Percentiles rank a stretch among this genome's conserved stretches.
Evolutionary conservation across 2,113 vertebrate genomes (phyloP).

Genomic region (Phaetusa simplex): DNA sequence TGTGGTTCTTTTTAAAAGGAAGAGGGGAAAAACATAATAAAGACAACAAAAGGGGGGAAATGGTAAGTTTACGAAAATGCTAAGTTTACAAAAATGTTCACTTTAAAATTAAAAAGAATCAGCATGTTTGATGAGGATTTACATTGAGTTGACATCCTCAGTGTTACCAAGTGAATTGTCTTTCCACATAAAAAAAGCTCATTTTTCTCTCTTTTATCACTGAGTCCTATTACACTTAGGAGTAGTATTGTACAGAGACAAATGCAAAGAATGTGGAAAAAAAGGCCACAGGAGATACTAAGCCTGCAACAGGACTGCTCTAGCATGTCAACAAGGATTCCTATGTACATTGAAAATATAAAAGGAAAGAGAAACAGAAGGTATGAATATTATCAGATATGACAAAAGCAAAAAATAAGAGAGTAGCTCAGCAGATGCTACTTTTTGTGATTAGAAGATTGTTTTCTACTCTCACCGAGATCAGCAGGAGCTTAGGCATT

Average conservation of each 20-base stretch:
- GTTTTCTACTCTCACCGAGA: neutral
- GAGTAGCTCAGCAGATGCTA: constrained; percentile 9
- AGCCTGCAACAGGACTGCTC: constrained; percentile 67
- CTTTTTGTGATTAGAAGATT: neutral
- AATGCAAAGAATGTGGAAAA: constrained; percentile 34
- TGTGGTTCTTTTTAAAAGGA: constrained; percentile 7
- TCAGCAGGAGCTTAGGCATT: constrained; percentile 54
- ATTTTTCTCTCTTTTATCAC: neutral
- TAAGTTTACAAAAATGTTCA: neutral
- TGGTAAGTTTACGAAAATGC: neutral
- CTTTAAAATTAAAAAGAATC: neutral
- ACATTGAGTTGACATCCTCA: neutral
- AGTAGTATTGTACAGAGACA: constrained; percentile 14
- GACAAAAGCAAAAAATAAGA: neutral
- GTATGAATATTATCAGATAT: neutral
- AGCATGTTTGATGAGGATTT: neutral
- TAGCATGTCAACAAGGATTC: constrained; percentile 57
- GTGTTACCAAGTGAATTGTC: neutral
- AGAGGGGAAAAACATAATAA: neutral
- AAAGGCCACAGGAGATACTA: constrained; percentile 65
- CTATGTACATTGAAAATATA: constrained; percentile 32
- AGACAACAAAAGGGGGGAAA: neutral
- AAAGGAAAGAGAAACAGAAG: constrained; percentile 25
- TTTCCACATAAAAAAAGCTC: constrained; percentile 1
- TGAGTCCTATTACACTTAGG: neutral